Evolutionary conservation across 1,140 invertebrate species (phyloP).

Genomic region (Coptotermes formosanus): DNA sequence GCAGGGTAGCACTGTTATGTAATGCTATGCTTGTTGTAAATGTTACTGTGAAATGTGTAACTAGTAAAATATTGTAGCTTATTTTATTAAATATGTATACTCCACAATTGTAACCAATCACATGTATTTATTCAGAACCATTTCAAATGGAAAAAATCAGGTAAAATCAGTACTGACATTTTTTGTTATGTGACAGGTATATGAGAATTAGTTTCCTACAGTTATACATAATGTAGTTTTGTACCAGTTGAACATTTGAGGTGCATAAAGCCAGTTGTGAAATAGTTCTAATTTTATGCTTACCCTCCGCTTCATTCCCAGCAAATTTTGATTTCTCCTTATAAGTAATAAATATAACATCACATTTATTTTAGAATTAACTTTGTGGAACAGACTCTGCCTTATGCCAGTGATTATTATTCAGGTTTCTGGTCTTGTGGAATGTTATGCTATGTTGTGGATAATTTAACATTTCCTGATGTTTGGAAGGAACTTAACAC

Average conservation of each 20-base stretch:
- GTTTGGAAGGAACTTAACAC: too few species aligned
- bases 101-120: not conserved
- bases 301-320: not conserved
- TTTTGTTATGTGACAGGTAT: not conserved
- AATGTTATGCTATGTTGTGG: too few species aligned
- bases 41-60: not conserved
- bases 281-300: not conserved
- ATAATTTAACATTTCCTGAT: too few species aligned
- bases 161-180: constrained; percentile 1
- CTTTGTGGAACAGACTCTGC: too few species aligned
- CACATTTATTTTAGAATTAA: too few species aligned
- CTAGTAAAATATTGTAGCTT: not conserved
- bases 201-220: not conserved
- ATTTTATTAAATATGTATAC: constrained; percentile 6
- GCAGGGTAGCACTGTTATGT: not conserved
- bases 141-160: not conserved
- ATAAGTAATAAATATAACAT: too few species aligned
- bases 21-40: constrained; percentile 2
- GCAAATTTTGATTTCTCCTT: too few species aligned
- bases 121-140: not conserved
- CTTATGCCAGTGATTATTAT: too few species aligned
- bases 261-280: not conserved
- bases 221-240: constrained; percentile 9
- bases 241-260: not conserved
- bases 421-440: too few species aligned